These are phyloP conservation scores for Lucinisca nassula DNA, from an alignment of 2,888 invertebrate genomes.

Conservation along the genomic window DNA sequence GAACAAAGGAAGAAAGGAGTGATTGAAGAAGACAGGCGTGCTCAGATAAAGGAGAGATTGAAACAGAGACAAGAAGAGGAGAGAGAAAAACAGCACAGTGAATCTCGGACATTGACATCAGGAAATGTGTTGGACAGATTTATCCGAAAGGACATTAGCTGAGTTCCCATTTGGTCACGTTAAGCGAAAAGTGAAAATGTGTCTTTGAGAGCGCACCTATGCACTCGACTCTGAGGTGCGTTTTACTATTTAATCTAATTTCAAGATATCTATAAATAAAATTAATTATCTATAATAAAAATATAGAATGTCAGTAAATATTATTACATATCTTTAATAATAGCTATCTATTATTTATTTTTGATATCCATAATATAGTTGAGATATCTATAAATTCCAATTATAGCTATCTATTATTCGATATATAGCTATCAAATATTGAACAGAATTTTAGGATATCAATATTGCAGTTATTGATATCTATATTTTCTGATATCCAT, in stretches of 20 bases:
- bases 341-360: not conserved
- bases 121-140: constrained; percentile 78
- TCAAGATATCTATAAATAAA: too few relatives aligned
- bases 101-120: constrained; percentile 46
- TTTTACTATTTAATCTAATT: not conserved
- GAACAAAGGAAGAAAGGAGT: constrained; percentile 84
- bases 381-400: too few relatives aligned
- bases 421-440: too few relatives aligned
- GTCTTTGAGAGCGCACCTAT: not conserved
- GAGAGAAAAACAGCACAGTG: constrained; percentile 49
- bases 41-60: constrained; percentile 66
- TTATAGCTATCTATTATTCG: too few relatives aligned
- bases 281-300: too few relatives aligned
- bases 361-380: too few relatives aligned
- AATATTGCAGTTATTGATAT: too few relatives aligned
- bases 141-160: constrained; percentile 66
- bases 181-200: not conserved
- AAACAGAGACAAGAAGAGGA: constrained; percentile 68
- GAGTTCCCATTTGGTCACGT: not conserved
- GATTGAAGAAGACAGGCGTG: constrained; percentile 71
- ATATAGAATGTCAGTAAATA: too few relatives aligned
- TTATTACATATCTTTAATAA: not conserved
- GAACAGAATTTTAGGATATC: too few relatives aligned
- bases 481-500: too few relatives aligned
- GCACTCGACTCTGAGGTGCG: not conserved